A percentile compares a stretch with the other conserved stretches of the same genome.
phyloP scores from a whole-genome alignment of 37 sponge, comb jelly and placozoan genomes.

The Amphimedon queenslandica region DNA sequence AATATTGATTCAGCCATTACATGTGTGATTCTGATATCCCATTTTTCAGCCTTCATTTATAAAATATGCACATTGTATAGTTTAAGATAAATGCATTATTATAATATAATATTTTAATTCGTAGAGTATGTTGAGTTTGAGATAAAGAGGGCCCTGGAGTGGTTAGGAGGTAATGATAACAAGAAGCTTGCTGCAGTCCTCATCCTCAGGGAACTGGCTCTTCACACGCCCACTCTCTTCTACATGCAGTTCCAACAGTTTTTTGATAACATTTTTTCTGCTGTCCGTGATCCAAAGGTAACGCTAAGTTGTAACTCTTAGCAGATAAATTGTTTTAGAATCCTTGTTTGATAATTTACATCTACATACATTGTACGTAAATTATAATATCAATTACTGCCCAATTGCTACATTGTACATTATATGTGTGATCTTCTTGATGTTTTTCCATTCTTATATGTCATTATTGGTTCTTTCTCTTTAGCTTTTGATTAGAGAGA shows the following conservation, averaged over 20 bases:
- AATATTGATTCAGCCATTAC: too few relatives aligned
- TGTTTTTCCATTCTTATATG: not conserved
- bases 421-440: not conserved
- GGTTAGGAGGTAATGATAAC: slow-evolving; percentile 54
- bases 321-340: not conserved
- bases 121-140: slow-evolving; percentile 88
- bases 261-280: slow-evolving; percentile 83
- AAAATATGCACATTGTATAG: too few relatives aligned
- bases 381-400: not conserved
- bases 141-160: slow-evolving; percentile 81
- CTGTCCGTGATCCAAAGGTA: slow-evolving; percentile 84
- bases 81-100: too few relatives aligned
- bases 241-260: slow-evolving; percentile 82
- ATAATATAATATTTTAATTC: too few relatives aligned
- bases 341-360: not conserved
- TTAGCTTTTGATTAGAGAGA: slow-evolving; percentile 79
- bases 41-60: too few relatives aligned
- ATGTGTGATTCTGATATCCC: too few relatives aligned
- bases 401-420: too few relatives aligned
- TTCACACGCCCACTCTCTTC: slow-evolving; percentile 91
- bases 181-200: slow-evolving; percentile 83
- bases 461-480: not conserved
- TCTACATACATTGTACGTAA: too few relatives aligned
- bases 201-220: slow-evolving; percentile 84
- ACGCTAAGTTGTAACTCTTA: not conserved